Evolutionary conservation across 2,888 invertebrate genomes (phyloP).

Genomic region (Pammene aurita): DNA sequence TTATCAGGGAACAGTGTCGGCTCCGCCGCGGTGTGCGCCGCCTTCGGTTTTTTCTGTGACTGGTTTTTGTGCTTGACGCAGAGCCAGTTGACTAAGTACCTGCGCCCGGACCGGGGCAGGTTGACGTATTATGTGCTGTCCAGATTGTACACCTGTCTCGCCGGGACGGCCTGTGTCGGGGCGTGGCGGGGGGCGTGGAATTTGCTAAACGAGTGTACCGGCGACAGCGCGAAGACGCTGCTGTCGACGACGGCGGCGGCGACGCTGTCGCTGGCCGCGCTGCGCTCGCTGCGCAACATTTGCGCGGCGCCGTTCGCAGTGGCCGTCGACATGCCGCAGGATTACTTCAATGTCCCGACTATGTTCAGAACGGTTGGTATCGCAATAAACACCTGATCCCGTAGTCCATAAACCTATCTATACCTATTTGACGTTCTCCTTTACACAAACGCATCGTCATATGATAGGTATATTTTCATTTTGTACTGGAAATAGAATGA

Average conservation of each 20-base stretch:
- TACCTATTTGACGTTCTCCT: too few species aligned
- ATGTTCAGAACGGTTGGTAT: slow-evolving; percentile 92
- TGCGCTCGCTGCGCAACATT: slow-evolving; percentile 90
- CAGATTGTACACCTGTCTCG: slow-evolving; percentile 88
- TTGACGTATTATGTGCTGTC: slow-evolving; percentile 87
- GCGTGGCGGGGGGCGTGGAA: slow-evolving; percentile 95
- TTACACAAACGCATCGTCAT: too few species aligned
- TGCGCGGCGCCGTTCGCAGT: slow-evolving; percentile 92
- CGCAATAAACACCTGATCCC: not conserved
- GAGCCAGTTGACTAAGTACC: slow-evolving; percentile 78
- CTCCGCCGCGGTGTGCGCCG: slow-evolving; percentile 87
- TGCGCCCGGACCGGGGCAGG: slow-evolving; percentile 87
- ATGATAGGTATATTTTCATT: too few species aligned
- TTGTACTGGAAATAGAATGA: too few species aligned
- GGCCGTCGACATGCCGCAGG: slow-evolving; percentile 87
- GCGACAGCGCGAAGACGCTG: slow-evolving; percentile 82
- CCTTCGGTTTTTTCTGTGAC: slow-evolving; percentile 88
- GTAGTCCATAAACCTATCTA: too few species aligned
- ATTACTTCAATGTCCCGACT: slow-evolving; percentile 93
- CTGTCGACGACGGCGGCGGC: slow-evolving; percentile 86
- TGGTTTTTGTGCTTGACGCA: slow-evolving; percentile 87
- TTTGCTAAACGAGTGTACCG: slow-evolving; percentile 88
- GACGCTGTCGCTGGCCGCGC: slow-evolving; percentile 86
- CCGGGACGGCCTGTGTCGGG: slow-evolving; percentile 92
- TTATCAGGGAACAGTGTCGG: slow-evolving; percentile 83